Conservation (phyloP, 2,113 vertebrate species). For the Pteruthius melanotis region DNA sequence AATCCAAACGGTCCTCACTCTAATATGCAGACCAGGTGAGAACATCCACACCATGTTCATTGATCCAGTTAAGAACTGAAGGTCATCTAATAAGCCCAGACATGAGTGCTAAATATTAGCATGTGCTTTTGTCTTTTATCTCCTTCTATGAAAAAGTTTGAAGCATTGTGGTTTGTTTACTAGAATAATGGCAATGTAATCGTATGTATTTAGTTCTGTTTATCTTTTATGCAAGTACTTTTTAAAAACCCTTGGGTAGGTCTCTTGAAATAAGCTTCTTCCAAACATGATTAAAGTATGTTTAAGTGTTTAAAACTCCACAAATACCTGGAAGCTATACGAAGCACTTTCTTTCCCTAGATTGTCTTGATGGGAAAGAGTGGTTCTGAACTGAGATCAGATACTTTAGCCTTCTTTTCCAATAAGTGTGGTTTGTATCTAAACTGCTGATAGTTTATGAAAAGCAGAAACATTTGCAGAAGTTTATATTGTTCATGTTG, state of each 20-base stretch:
- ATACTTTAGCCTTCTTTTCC: not conserved
- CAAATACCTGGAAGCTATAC: not conserved
- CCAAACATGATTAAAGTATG: not conserved
- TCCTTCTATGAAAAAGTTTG: not conserved
- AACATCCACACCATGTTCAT: not conserved
- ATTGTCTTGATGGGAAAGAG: not conserved
- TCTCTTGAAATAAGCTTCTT: not conserved
- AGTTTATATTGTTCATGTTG: not conserved
- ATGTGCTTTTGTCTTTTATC: not conserved
- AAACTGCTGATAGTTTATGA: not conserved
- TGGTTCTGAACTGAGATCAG: not conserved
- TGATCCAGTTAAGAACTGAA: not conserved
- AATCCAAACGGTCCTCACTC: constrained; percentile 80
- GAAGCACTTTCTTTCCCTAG: not conserved
- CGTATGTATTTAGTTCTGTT: not conserved
- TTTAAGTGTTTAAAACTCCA: not conserved
- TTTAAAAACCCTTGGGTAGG: not conserved
- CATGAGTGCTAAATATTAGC: not conserved
- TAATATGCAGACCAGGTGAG: constrained; percentile 89
- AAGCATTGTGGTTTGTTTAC: not conserved
- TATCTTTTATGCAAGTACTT: not conserved
- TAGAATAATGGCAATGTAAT: not conserved
- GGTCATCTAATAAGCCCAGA: not conserved
- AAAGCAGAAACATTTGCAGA: not conserved
- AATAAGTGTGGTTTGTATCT: not conserved